Base-by-base conservation (phyloP, 2,888 invertebrate genomes). In the Thymelicus lineola region DNA sequence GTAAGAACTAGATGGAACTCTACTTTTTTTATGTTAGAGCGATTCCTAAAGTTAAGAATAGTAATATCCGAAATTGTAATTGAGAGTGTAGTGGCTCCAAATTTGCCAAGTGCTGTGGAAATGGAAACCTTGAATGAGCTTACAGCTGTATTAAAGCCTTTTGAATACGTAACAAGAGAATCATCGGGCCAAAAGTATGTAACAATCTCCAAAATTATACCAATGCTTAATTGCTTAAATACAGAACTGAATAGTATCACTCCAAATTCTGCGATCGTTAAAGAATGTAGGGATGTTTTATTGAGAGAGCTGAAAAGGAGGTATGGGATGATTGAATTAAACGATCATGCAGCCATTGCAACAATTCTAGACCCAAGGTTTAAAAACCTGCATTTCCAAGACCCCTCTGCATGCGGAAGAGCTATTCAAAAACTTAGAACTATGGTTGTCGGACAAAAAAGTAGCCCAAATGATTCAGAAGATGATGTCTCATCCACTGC, bases 351-450 rank as follows among this genome's bases (percentile, higher is more conserved):
- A 9, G 38, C 38, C 7, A 72, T 77, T 73, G 70, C 70, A 10
- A 73, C 71, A 53, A 17, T 71, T 73, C 53, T 79, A 72, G 76
- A 78, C 74, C 76, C 76, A 74, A 75, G 77, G 73, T 79, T 78
- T 69, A 78, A 79, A 75, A 79, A 79, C 60, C 73, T 80, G 63
- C 76, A 78, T 73, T 79, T 79, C 66, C 75, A 78, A 75, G 77
- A 78, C 67, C 73, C 77, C 55, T 70, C 72, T 75, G 76, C 76
- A 74, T 74, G 75, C 72, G 77, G 76, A 73, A 79, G 77, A 67
- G 75, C 75, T 61, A 76, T 76, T 68, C 68, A 73, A 69, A 74
- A 72, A 73, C 70, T 73, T 58, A 73, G 64, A 75, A 73, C 69
- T 6, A 73, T 75, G 70, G 75, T 76, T 70, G 70, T 73, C 71